These are phyloP conservation scores for Centrocercus urophasianus DNA, from an alignment of 2,113 vertebrate species.

Conservation along the genomic window DNA sequence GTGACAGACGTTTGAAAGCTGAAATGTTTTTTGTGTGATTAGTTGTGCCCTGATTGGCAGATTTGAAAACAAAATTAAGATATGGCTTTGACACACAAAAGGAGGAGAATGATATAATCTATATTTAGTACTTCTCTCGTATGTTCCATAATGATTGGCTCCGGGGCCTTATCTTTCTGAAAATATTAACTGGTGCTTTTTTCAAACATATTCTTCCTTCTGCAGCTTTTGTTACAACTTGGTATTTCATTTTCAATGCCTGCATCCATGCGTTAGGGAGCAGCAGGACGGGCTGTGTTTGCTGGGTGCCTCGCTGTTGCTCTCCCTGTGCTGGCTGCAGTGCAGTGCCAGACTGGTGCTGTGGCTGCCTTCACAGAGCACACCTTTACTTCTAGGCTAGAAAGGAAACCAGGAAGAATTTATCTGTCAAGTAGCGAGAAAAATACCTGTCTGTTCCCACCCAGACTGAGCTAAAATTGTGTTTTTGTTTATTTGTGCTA, in stretches of 20 bases:
- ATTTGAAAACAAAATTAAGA: constrained; percentile 25
- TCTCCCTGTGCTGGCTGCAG: background rate
- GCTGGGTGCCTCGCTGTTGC: background rate
- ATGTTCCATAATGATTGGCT: background rate
- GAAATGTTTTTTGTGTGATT: background rate
- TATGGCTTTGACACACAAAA: background rate
- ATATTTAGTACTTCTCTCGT: background rate
- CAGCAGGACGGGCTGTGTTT: background rate
- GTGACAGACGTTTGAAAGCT: background rate
- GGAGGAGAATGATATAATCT: background rate
- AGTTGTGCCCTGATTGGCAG: constrained; percentile 3
- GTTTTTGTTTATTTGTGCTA: constrained; percentile 6
- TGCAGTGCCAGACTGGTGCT: background rate
- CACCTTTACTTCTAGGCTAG: background rate
- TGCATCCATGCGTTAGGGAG: background rate
- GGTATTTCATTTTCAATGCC: background rate
- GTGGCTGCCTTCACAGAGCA: background rate
- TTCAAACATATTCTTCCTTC: background rate
- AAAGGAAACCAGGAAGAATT: background rate
- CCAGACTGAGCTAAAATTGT: background rate
- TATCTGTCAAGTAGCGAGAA: background rate
- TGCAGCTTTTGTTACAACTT: background rate
- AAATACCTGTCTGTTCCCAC: background rate
- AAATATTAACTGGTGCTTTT: background rate
- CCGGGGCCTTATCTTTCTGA: background rate